These are phyloP conservation scores for Morpho helenor DNA, from an alignment of 2,888 invertebrate species.

Conservation along the genomic window DNA sequence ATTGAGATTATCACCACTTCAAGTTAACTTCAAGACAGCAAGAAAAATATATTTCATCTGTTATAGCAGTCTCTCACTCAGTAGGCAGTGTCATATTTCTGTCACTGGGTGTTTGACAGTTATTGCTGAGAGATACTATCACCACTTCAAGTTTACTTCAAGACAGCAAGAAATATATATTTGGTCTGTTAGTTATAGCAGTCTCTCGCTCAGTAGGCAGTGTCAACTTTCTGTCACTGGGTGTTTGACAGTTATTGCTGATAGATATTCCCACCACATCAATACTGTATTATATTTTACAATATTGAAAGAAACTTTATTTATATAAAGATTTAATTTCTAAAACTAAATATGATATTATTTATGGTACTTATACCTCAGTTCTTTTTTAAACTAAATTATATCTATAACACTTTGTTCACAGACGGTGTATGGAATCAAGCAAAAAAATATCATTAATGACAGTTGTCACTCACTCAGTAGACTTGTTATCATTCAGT, in stretches of 20 bases:
- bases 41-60: not conserved
- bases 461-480: constrained; percentile 10
- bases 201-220: constrained; percentile 5
- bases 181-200: constrained; percentile 5
- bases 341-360: too few species aligned
- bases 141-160: too few species aligned
- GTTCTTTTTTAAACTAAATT: too few species aligned
- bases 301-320: too few species aligned
- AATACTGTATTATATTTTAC: too few species aligned
- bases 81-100: constrained; percentile 6
- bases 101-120: constrained; percentile 28
- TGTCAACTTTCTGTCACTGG: constrained; percentile 19
- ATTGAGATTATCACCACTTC: not conserved
- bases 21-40: not conserved
- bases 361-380: too few species aligned
- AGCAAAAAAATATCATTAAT: too few species aligned
- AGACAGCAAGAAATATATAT: not conserved
- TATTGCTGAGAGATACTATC: not conserved
- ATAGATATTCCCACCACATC: too few species aligned
- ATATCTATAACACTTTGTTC: too few species aligned
- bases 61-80: constrained; percentile 11
- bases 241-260: constrained; percentile 22
- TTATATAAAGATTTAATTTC: too few species aligned
- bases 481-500: constrained; percentile 32
- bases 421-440: too few species aligned